Evolutionary conservation across 2,888 invertebrate species (phyloP).

Genomic region (Neoscelio sp.): DNA sequence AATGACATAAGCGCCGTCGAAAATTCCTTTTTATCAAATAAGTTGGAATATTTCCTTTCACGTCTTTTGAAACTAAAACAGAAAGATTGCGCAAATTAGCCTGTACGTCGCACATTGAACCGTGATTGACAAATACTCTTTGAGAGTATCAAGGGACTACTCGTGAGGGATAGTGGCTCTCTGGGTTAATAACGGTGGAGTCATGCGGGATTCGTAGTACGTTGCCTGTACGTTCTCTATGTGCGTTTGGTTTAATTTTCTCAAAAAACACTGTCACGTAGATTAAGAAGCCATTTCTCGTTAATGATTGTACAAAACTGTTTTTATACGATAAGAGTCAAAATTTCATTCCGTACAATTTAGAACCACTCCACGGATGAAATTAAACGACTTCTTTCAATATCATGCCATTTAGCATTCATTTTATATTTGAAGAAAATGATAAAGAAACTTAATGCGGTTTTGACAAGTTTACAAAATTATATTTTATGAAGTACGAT

Average conservation of each 20-base stretch:
- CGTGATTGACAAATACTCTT: slow-evolving; percentile 60
- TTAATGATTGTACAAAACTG: not conserved
- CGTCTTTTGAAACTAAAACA: not conserved
- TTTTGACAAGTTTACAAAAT: no score
- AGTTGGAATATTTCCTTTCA: not conserved
- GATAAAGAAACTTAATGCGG: no score
- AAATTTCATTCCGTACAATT: no score
- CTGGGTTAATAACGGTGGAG: slow-evolving; percentile 50
- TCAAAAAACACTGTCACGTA: not conserved
- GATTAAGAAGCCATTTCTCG: not conserved
- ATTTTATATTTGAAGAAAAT: no score
- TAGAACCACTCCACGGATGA: no score
- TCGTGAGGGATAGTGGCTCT: slow-evolving; percentile 56
- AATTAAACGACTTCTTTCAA: no score
- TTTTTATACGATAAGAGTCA: not conserved
- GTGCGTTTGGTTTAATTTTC: slow-evolving; percentile 21
- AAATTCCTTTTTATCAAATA: not conserved
- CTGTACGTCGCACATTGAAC: slow-evolving; percentile 20
- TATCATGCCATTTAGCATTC: no score
- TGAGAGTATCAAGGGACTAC: slow-evolving; percentile 53
- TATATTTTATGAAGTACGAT: no score
- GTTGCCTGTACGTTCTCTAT: slow-evolving; percentile 11
- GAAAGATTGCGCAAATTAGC: slow-evolving; percentile 16
- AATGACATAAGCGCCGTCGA: no score
- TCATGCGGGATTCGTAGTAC: slow-evolving; percentile 48